These are phyloP conservation scores for Octomys mimax DNA, from an alignment of 2,797 vertebrate species.

Conservation along the genomic window DNA sequence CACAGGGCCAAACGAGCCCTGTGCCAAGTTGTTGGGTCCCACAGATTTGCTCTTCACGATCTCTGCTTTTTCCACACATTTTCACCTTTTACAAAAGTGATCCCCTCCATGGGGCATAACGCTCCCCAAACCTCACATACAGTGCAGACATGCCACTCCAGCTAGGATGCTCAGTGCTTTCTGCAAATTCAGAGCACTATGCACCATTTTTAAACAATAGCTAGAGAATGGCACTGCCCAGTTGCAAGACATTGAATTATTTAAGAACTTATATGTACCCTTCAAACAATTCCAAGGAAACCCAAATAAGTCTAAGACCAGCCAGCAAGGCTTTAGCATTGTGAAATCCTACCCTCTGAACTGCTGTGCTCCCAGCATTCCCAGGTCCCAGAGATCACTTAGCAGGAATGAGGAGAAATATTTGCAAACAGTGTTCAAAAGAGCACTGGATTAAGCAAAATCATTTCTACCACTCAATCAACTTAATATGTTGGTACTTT, in stretches of 20 bases:
- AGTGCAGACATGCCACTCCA: background rate
- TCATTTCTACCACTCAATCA: conserved; percentile 12
- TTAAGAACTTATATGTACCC: background rate
- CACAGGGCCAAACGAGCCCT: background rate
- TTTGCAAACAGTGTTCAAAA: conserved; percentile 43
- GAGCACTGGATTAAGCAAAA: conserved; percentile 25
- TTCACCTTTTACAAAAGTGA: conserved; percentile 54
- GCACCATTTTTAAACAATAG: background rate
- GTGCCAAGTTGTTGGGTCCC: conserved; percentile 46
- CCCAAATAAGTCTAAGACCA: background rate
- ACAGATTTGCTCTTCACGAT: conserved; percentile 54
- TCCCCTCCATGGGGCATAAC: conserved; percentile 18
- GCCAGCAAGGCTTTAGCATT: background rate
- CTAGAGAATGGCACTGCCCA: background rate
- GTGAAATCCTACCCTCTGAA: background rate
- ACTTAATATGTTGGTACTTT: background rate
- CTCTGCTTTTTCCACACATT: conserved; percentile 40
- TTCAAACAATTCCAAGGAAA: background rate
- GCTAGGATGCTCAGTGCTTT: conserved; percentile 19
- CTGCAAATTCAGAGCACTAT: conserved; percentile 8
- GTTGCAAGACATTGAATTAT: background rate
- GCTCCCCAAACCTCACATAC: background rate
- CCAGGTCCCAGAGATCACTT: conserved; percentile 29
- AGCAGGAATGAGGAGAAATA: background rate
- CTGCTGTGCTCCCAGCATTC: background rate